Evolutionary conservation across 2,797 vertebrate genomes (phyloP).

Genomic region (Gadopsis bispinosus): DNA sequence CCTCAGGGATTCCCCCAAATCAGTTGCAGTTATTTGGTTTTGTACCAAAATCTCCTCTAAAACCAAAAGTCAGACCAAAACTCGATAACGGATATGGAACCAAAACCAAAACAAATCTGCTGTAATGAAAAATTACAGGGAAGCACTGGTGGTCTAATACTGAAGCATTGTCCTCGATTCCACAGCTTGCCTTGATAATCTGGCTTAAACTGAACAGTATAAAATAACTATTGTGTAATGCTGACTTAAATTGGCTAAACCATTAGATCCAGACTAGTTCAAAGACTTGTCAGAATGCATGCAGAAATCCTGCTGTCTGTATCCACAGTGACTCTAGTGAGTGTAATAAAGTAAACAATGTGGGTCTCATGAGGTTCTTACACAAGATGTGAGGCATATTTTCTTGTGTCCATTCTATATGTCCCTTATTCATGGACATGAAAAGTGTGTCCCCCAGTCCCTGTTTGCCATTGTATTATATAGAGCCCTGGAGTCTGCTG

Average conservation of each 20-base stretch:
- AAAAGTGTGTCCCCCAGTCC: conserved; percentile 28
- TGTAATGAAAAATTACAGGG: conserved; percentile 28
- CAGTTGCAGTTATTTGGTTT: conserved; percentile 23
- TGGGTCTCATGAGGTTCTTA: not conserved
- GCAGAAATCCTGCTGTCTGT: not conserved
- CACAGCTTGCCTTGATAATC: conserved; percentile 28
- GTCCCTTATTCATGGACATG: conserved; percentile 35
- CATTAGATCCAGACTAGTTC: conserved; percentile 1
- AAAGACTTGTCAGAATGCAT: conserved; percentile 8
- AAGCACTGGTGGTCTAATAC: conserved; percentile 17
- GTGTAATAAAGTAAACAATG: conserved; percentile 8
- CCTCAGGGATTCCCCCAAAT: conserved; percentile 3
- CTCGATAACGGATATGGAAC: conserved; percentile 6
- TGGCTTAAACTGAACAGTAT: not conserved
- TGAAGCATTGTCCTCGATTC: conserved; percentile 28
- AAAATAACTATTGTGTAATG: conserved; percentile 12
- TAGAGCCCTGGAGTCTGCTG: conserved; percentile 51
- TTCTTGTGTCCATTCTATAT: conserved; percentile 20
- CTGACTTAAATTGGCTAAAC: conserved; percentile 13
- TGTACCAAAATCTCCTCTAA: conserved; percentile 15
- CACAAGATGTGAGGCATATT: conserved; percentile 5
- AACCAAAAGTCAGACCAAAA: conserved; percentile 42
- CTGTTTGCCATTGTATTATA: conserved; percentile 28
- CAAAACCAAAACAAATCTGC: conserved; percentile 43
- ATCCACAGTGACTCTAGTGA: conserved; percentile 8